These are phyloP conservation scores for Papilio aristodemus DNA, from an alignment of 1,140 invertebrate genomes.

Conservation along the genomic window DNA sequence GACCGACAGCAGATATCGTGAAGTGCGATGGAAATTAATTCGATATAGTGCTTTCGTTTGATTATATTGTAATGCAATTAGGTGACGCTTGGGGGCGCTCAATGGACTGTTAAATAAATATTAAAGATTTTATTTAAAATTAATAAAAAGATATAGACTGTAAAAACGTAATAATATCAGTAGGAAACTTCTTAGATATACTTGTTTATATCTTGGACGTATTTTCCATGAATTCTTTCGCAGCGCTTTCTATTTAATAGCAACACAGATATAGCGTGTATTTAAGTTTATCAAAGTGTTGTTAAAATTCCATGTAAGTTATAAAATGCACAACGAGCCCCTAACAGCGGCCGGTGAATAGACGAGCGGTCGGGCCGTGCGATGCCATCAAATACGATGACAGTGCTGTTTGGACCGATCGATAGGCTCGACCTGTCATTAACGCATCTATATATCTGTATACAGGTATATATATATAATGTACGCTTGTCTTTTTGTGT, in stretches of 20 bases:
- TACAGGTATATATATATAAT: constrained; percentile 9
- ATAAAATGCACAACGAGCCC: constrained; percentile 4
- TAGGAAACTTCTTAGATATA: too few relatives aligned
- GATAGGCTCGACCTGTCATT: constrained; percentile 36
- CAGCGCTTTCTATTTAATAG: too few relatives aligned
- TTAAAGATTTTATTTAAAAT: too few relatives aligned
- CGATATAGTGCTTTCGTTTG: background rate
- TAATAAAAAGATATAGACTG: too few relatives aligned
- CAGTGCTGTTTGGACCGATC: constrained; percentile 33
- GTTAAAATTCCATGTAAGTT: background rate
- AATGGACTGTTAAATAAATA: background rate
- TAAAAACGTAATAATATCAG: too few relatives aligned
- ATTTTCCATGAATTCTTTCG: too few relatives aligned
- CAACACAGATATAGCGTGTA: background rate
- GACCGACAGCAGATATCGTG: background rate
- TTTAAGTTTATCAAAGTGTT: background rate
- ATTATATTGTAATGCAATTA: constrained; percentile 8
- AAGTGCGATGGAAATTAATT: constrained; percentile 17
- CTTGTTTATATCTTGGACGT: too few relatives aligned
- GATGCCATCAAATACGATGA: constrained; percentile 38
- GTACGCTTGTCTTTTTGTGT: constrained; percentile 16
- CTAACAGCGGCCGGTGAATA: constrained; percentile 2
- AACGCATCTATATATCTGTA: constrained; percentile 28
- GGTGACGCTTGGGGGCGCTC: background rate
- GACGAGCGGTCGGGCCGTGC: background rate